phyloP scores from a whole-genome alignment of 2,113 vertebrate species.

The Apteryx mantelli region DNA sequence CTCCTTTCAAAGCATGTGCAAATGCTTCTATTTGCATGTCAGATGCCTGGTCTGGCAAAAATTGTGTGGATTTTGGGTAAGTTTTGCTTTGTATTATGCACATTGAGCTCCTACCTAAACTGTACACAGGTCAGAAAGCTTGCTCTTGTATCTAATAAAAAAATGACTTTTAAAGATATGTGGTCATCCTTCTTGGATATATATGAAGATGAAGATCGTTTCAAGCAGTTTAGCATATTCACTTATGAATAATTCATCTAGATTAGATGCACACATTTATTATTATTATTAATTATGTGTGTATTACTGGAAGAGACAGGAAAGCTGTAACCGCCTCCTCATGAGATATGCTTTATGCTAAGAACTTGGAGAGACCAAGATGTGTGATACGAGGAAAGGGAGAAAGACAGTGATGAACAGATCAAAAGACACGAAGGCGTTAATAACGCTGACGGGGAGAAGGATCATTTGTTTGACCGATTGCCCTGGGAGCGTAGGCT shows the following conservation, averaged over 20 bases:
- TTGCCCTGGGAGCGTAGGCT: slow-evolving; percentile 19
- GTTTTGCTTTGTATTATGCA: not conserved
- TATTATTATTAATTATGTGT: slow-evolving; percentile 52
- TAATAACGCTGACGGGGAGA: slow-evolving; percentile 42
- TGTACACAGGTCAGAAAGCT: not conserved
- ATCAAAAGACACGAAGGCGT: slow-evolving; percentile 25
- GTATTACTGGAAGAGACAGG: slow-evolving; percentile 34
- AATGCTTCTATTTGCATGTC: not conserved
- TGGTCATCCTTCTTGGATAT: slow-evolving; percentile 35
- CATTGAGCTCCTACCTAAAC: not conserved
- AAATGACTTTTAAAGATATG: slow-evolving; percentile 21
- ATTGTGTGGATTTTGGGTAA: not conserved
- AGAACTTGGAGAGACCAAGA: slow-evolving; percentile 29
- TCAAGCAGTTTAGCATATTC: slow-evolving; percentile 16
- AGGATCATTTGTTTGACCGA: slow-evolving; percentile 31
- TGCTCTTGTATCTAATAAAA: not conserved
- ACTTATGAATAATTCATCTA: slow-evolving; percentile 65
- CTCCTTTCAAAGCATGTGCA: not conserved
- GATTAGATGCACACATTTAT: not conserved
- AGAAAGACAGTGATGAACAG: slow-evolving; percentile 43
- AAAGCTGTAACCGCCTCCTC: not conserved
- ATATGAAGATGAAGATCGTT: slow-evolving; percentile 38
- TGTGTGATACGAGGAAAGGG: slow-evolving; percentile 7
- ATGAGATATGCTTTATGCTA: slow-evolving; percentile 19
- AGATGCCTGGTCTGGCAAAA: not conserved